These are phyloP conservation scores for Scaptomyza graminum DNA, from an alignment of 1,140 invertebrate genomes.

Conservation along the genomic window DNA sequence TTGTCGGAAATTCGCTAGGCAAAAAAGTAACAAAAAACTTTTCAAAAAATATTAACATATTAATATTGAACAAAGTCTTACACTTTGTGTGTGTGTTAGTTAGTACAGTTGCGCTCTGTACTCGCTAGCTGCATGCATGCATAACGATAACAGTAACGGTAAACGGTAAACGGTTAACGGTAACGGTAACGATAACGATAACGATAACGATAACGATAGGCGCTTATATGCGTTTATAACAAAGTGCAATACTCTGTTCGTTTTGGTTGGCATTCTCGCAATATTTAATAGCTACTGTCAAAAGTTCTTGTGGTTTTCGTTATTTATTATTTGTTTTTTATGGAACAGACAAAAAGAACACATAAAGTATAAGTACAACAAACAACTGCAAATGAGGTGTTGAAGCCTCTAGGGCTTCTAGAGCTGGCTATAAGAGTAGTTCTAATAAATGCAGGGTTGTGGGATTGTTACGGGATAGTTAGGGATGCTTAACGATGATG, in stretches of 20 bases:
- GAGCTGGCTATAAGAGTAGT: conserved; percentile 17
- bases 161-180: conserved; percentile 26
- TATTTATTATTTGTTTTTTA: conserved; percentile 21
- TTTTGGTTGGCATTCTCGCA: conserved; percentile 23
- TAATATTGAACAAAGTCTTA: conserved; percentile 16
- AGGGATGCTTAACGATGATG: conserved; percentile 24
- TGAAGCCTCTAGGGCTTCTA: conserved; percentile 10
- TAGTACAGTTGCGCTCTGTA: conserved; percentile 28
- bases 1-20: conserved; percentile 4
- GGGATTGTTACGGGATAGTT: not conserved
- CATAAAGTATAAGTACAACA: conserved; percentile 47
- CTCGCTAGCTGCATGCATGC: conserved; percentile 42
- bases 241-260: conserved; percentile 34
- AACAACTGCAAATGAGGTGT: conserved; percentile 48
- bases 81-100: conserved; percentile 27
- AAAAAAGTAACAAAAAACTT: conserved; percentile 8
- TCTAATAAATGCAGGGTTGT: conserved; percentile 9
- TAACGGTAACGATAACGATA: conserved; percentile 1
- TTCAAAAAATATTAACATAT: conserved; percentile 5
- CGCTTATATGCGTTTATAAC: conserved; percentile 4
- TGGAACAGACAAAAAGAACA: conserved; percentile 49
- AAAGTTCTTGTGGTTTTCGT: not conserved
- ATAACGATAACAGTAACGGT: conserved; percentile 33
- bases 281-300: conserved; percentile 12
- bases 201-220: conserved; percentile 22